Evolutionary conservation across 2,888 invertebrate genomes (phyloP).

Genomic region (Oligia strigilis): DNA sequence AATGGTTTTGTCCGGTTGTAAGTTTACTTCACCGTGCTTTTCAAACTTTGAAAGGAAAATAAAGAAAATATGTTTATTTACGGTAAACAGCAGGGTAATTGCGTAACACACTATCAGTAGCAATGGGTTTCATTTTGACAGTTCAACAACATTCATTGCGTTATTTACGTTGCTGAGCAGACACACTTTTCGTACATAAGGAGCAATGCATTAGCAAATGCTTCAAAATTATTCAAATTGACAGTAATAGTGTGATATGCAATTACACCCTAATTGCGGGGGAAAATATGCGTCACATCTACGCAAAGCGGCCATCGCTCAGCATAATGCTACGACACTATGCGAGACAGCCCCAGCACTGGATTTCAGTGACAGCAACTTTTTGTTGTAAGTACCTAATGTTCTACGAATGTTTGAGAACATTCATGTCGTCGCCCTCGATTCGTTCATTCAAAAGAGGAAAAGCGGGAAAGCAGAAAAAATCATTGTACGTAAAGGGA

Average conservation of each 20-base stretch:
- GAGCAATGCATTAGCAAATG: too few species aligned
- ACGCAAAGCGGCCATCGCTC: not conserved
- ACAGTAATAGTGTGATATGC: too few species aligned
- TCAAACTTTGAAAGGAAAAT: not conserved
- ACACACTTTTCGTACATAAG: too few species aligned
- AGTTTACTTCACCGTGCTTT: not conserved
- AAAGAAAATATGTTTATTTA: not conserved
- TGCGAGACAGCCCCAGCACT: not conserved
- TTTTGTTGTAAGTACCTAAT: not conserved
- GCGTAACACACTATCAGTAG: too few species aligned
- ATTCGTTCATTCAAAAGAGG: not conserved
- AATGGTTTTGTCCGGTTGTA: constrained; percentile 1
- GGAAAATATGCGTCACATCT: not conserved
- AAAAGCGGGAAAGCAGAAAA: not conserved
- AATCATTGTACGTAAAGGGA: not conserved
- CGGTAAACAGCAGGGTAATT: too few species aligned
- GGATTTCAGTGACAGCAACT: not conserved
- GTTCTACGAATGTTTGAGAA: not conserved
- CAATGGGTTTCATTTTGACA: too few species aligned
- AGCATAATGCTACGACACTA: not conserved
- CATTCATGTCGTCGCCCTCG: not conserved
- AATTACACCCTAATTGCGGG: too few species aligned
- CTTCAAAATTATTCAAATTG: too few species aligned
- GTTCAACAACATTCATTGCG: too few species aligned
- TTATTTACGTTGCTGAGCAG: too few species aligned